Percentiles rank a stretch among this genome's conserved stretches.
phyloP scores from a whole-genome alignment of 2,113 vertebrate species.

The Mungos mungo region DNA sequence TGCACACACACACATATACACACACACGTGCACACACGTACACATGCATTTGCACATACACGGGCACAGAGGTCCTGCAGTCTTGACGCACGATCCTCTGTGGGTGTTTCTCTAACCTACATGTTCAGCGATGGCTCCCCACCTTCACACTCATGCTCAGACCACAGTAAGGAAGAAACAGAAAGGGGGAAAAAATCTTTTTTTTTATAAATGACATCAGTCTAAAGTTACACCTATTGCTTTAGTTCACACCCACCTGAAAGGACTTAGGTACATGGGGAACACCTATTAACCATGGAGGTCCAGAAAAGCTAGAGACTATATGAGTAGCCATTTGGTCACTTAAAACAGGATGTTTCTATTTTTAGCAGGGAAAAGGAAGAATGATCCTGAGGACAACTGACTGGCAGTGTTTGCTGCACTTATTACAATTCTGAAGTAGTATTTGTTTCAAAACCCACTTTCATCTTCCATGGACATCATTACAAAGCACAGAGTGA shows the following conservation, averaged over 20 bases:
- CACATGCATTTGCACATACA: background rate
- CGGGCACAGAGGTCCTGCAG: background rate
- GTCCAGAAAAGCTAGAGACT: background rate
- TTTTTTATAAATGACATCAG: background rate
- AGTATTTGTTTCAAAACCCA: background rate
- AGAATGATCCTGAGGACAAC: background rate
- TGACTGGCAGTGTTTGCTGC: background rate
- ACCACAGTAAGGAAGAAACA: background rate
- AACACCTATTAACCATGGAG: background rate
- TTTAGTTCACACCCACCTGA: background rate
- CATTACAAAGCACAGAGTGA: background rate
- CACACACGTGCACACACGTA: background rate
- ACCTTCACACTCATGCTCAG: background rate
- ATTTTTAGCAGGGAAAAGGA: background rate
- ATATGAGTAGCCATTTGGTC: background rate
- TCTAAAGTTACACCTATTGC: background rate
- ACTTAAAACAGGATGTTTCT: background rate
- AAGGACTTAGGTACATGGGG: background rate
- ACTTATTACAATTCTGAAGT: background rate
- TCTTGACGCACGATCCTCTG: background rate
- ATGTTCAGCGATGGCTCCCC: background rate
- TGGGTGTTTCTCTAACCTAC: background rate
- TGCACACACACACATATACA: background rate
- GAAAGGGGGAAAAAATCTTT: background rate
- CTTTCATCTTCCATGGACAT: background rate